Evolutionary conservation across 2,888 invertebrate genomes (phyloP).

Genomic region (Erebia aethiops): DNA sequence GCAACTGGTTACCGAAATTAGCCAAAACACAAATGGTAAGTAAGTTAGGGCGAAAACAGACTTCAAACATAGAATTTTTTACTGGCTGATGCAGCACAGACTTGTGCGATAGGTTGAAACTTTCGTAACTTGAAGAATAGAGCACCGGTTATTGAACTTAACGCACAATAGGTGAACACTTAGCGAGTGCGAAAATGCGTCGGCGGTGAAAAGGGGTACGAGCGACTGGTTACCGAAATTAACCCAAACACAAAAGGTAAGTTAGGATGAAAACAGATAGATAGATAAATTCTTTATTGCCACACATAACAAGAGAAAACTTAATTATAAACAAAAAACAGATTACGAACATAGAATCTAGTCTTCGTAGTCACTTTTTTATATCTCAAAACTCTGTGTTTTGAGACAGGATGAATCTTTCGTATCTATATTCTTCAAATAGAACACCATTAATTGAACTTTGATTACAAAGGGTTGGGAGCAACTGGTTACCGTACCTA

Average conservation of each 20-base stretch:
- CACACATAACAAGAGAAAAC: no score
- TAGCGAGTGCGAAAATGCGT: slow-evolving; percentile 23
- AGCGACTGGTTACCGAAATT: not conserved
- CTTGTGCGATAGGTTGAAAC: slow-evolving; percentile 29
- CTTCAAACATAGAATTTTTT: not conserved
- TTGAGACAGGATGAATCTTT: no score
- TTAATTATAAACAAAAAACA: no score
- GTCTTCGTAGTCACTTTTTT: no score
- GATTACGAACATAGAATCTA: no score
- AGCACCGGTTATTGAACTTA: slow-evolving; percentile 31
- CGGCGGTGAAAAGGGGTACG: slow-evolving; percentile 10
- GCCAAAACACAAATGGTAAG: slow-evolving; percentile 4
- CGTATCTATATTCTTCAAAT: no score
- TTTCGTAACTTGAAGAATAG: slow-evolving; percentile 34
- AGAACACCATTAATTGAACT: no score
- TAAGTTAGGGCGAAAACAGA: not conserved
- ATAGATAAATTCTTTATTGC: no score
- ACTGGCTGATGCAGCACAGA: no score
- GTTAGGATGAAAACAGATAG: not conserved
- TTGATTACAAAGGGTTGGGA: no score
- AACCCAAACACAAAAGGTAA: slow-evolving; percentile 6
- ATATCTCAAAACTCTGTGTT: no score
- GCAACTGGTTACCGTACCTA: no score
- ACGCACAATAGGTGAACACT: slow-evolving; percentile 34
- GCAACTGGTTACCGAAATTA: slow-evolving; percentile 5